Evolutionary conservation across 2,888 invertebrate species (phyloP).

Genomic region (Incurvaria masculella): DNA sequence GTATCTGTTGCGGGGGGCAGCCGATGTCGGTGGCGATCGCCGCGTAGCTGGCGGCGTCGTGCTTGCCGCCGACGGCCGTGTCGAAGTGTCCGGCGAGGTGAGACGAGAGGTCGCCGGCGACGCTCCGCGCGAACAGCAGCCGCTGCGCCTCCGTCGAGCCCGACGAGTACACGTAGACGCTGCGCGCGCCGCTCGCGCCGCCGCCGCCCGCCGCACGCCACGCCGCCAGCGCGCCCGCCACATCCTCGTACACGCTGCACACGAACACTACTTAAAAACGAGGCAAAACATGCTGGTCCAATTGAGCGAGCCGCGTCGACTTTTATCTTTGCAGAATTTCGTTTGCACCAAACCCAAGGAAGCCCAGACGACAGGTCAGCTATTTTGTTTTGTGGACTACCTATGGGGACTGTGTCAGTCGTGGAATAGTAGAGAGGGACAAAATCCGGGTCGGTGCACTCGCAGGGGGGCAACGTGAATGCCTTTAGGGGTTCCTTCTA

Average conservation of each 20-base stretch:
- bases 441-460: too few relatives aligned
- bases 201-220: constrained; percentile 67
- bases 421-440: too few relatives aligned
- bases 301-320: too few relatives aligned
- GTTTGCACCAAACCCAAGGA: too few relatives aligned
- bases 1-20: constrained; percentile 61
- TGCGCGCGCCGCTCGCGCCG: constrained; percentile 30
- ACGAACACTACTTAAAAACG: too few relatives aligned
- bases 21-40: constrained; percentile 69
- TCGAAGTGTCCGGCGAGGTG: constrained; percentile 81
- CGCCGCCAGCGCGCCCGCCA: constrained; percentile 66
- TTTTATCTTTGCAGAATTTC: too few relatives aligned
- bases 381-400: too few relatives aligned
- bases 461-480: too few relatives aligned
- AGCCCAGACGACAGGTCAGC: too few relatives aligned
- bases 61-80: constrained; percentile 79
- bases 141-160: constrained; percentile 91
- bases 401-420: too few relatives aligned
- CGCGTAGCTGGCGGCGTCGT: constrained; percentile 72
- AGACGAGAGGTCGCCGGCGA: constrained; percentile 72
- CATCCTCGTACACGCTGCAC: constrained; percentile 85
- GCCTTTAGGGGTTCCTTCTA: too few relatives aligned
- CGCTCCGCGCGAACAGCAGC: constrained; percentile 74
- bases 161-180: constrained; percentile 86
- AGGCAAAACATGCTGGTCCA: too few relatives aligned